Conservation (phyloP, 1,140 invertebrate species). For the Drosophila bipectinata region DNA sequence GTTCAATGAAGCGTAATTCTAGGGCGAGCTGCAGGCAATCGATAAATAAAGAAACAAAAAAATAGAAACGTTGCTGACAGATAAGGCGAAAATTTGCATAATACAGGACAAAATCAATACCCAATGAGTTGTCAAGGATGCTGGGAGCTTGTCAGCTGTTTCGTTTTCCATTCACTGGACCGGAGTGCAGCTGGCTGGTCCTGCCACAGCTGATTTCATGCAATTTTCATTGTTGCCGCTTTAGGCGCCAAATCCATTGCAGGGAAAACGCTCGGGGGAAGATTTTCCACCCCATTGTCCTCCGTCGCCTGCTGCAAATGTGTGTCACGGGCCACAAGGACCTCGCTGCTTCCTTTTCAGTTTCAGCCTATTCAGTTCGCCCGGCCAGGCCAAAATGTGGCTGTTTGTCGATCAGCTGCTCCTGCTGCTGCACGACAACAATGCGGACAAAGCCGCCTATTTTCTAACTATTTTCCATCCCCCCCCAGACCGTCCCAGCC, state of each 20-base stretch:
- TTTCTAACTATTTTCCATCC: constrained; percentile 14
- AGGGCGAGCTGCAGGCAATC: constrained; percentile 37
- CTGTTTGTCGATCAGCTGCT: constrained; percentile 64
- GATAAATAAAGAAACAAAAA: constrained; percentile 34
- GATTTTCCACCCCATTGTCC: constrained; percentile 48
- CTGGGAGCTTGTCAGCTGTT: constrained; percentile 55
- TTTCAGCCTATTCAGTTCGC: constrained; percentile 42
- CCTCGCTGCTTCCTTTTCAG: constrained; percentile 15
- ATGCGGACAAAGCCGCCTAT: constrained; percentile 51
- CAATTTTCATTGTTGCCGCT: constrained; percentile 65
- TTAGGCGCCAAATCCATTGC: constrained; percentile 66
- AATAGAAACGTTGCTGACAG: constrained; percentile 28
- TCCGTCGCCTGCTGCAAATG: constrained; percentile 43
- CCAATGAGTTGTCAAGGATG: constrained; percentile 17
- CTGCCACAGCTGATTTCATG: constrained; percentile 66
- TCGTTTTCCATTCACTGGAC: constrained; percentile 38
- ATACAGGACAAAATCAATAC: constrained; percentile 60
- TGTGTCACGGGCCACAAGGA: constrained; percentile 69
- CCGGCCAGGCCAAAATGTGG: constrained; percentile 7
- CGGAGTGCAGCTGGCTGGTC: constrained; percentile 52
- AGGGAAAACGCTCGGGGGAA: constrained; percentile 31
- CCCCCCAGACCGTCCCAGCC: constrained; percentile 5
- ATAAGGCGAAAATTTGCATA: constrained; percentile 29
- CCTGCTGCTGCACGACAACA: constrained; percentile 52
- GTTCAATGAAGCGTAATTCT: constrained; percentile 34